These are phyloP conservation scores for Podarcis muralis DNA, from an alignment of 2,113 vertebrate species.

Conservation along the genomic window DNA sequence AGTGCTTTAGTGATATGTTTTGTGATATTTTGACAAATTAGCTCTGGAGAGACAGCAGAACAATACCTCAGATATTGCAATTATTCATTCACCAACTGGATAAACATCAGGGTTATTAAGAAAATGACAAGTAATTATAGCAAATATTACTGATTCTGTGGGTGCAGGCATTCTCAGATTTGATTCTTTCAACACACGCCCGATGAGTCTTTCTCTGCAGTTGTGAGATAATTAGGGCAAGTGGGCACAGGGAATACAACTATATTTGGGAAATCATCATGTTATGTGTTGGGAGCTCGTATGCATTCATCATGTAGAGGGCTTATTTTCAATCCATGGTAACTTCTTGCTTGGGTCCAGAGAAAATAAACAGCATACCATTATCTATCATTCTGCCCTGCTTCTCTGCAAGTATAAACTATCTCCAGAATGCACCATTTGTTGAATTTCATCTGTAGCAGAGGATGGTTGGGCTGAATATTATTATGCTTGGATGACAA, in stretches of 20 bases:
- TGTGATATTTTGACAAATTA: constrained; percentile 1
- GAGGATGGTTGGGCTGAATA: background rate
- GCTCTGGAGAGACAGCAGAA: background rate
- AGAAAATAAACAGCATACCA: background rate
- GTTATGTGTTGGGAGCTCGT: background rate
- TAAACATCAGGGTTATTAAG: background rate
- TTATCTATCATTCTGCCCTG: background rate
- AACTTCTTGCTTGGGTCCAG: background rate
- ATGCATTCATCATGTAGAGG: background rate
- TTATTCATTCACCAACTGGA: constrained; percentile 16
- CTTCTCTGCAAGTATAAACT: background rate
- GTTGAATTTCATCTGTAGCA: background rate
- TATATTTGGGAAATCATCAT: background rate
- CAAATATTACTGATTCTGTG: background rate
- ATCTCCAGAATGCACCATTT: background rate
- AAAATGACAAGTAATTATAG: constrained; percentile 10
- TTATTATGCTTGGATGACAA: background rate
- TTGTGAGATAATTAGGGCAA: background rate
- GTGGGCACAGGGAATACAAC: background rate
- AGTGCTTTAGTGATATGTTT: background rate
- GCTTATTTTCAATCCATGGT: background rate
- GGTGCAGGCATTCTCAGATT: background rate
- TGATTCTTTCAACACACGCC: background rate
- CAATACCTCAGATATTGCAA: background rate
- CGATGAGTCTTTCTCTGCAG: background rate